phyloP scores from a whole-genome alignment of 1,140 invertebrate genomes.

The Aphis gossypii region DNA sequence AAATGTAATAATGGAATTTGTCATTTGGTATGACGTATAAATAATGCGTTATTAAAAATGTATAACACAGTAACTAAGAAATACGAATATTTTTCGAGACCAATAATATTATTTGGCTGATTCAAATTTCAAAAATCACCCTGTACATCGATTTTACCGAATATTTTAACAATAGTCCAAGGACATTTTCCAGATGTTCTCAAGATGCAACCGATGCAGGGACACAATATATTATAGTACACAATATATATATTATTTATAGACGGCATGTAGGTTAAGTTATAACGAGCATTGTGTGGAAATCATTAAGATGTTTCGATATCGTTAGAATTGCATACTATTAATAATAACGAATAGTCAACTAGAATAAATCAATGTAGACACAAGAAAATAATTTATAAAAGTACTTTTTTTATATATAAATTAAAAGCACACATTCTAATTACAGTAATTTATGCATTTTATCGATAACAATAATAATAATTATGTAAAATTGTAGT shows the following conservation, averaged over 20 bases:
- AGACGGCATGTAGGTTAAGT: conserved; percentile 1
- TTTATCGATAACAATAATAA: no score
- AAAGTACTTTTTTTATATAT: background rate
- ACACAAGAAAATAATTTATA: background rate
- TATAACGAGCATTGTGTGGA: background rate
- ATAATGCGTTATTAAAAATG: no score
- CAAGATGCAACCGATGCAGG: background rate
- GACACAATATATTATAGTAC: background rate
- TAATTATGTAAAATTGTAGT: background rate
- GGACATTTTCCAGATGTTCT: conserved; percentile 21
- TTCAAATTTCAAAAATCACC: background rate
- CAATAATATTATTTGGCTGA: background rate
- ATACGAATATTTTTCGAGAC: background rate
- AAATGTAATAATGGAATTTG: no score
- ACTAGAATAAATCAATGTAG: background rate
- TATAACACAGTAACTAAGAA: no score
- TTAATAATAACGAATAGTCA: background rate
- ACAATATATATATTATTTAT: background rate
- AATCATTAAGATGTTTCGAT: background rate
- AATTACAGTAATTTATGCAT: background rate
- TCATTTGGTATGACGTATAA: no score
- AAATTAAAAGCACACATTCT: background rate
- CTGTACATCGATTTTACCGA: background rate
- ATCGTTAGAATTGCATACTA: background rate
- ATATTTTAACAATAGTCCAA: conserved; percentile 24